A percentile compares a stretch with the other conserved stretches of the same genome.
Evolutionary conservation across 1,140 invertebrate genomes (phyloP).

Genomic region (Oryctes rhinoceros): DNA sequence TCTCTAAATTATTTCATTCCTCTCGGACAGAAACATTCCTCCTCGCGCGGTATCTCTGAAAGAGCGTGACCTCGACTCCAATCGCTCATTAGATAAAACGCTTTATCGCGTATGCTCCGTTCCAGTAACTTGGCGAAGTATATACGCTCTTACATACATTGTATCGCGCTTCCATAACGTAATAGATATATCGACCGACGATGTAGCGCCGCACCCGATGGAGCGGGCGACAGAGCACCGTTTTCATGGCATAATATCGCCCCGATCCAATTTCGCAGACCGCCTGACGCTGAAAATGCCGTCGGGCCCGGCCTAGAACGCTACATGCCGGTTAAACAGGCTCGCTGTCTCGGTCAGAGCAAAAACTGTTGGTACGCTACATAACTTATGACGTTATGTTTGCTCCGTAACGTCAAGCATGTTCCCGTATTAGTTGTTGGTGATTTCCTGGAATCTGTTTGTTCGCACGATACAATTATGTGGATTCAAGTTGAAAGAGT

Average conservation of each 20-base stretch:
- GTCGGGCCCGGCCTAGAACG: not conserved
- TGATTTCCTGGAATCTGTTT: too few species aligned
- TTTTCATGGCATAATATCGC: not conserved
- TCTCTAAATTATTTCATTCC: not conserved
- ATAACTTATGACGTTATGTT: too few species aligned
- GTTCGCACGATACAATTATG: too few species aligned
- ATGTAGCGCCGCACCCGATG: not conserved
- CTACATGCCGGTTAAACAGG: not conserved
- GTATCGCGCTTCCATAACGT: not conserved
- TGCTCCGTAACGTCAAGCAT: too few species aligned
- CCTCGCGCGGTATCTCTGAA: not conserved
- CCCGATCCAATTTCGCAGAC: constrained; percentile 7
- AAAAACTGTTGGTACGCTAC: too few species aligned
- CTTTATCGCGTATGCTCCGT: not conserved
- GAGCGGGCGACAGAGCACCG: not conserved
- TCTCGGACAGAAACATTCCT: not conserved
- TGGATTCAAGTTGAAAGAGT: too few species aligned
- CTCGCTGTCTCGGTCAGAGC: not conserved
- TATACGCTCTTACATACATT: not conserved
- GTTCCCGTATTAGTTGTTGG: too few species aligned
- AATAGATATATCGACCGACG: not conserved
- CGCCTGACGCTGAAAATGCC: constrained; percentile 16
- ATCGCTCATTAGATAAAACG: not conserved
- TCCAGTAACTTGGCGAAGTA: too few species aligned
- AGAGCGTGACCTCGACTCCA: not conserved